Percentiles rank a stretch among this genome's conserved stretches.
Conservation (phyloP, 2,113 vertebrate genomes). For the Stegastes partitus region DNA sequence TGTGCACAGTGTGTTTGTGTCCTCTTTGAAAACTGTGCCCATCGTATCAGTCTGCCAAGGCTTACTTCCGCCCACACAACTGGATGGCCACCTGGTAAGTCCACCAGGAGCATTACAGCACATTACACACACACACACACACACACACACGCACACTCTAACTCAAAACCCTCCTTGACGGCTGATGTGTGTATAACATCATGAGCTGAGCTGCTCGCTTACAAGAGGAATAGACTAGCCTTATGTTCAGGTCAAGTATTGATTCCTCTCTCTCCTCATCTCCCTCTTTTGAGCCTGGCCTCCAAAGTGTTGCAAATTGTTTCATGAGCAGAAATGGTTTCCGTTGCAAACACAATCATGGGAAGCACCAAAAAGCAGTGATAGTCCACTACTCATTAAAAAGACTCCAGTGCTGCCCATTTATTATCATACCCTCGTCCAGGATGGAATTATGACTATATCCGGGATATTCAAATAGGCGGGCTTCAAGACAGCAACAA, state of each 20-base stretch:
- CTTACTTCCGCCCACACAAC: slow-evolving; percentile 67
- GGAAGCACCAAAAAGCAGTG: neutral
- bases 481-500: too few species aligned
- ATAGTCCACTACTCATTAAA: neutral
- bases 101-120: slow-evolving; percentile 24
- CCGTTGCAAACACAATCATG: neutral
- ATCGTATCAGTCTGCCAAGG: slow-evolving; percentile 57
- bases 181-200: slow-evolving; percentile 67
- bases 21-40: slow-evolving; percentile 60
- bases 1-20: slow-evolving; percentile 26
- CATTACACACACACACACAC: slow-evolving; percentile 32
- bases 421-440: too few species aligned
- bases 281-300: slow-evolving; percentile 9
- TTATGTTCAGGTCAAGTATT: slow-evolving; percentile 66
- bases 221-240: slow-evolving; percentile 50
- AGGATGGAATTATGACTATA: too few species aligned
- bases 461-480: too few species aligned
- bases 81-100: slow-evolving; percentile 67
- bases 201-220: slow-evolving; percentile 63
- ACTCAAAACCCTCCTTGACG: slow-evolving; percentile 38
- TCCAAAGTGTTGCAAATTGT: slow-evolving; percentile 9
- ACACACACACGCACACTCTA: slow-evolving; percentile 19
- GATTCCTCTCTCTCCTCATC: slow-evolving; percentile 20
- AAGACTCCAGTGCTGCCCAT: too few species aligned
- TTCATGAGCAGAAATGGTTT: neutral